Conservation (phyloP, 2,888 invertebrate genomes). For the Chesias legatella region DNA sequence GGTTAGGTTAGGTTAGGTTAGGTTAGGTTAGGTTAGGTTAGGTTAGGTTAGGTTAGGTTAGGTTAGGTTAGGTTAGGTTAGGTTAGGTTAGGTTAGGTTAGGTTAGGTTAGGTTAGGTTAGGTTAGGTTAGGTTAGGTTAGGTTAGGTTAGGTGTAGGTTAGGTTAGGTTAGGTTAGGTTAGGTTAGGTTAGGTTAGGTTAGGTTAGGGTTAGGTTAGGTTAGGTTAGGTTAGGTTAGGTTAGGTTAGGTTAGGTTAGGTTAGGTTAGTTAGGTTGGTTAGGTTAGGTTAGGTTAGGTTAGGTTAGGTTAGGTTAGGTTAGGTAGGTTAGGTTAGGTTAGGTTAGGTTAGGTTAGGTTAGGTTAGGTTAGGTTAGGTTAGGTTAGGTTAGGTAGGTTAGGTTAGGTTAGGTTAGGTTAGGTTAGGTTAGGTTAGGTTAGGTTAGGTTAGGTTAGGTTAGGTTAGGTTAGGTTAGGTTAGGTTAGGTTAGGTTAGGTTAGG, state of each 20-base stretch:
- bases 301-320: conserved; percentile 9
- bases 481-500: conserved; percentile 1
- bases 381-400: conserved; percentile 8
- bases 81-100: conserved; percentile 15
- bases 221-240: conserved; percentile 11
- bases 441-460: conserved; percentile 5
- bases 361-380: conserved; percentile 3
- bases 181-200: conserved; percentile 12
- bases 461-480: conserved; percentile 5
- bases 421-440: conserved; percentile 9
- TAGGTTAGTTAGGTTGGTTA: conserved; percentile 10
- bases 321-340: conserved; percentile 9
- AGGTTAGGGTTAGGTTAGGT: conserved; percentile 12
- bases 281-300: conserved; percentile 6
- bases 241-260: conserved; percentile 10
- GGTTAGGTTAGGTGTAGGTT: conserved; percentile 13
- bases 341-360: conserved; percentile 3
- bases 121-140: conserved; percentile 11
- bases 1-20: conserved; percentile 7
- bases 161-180: conserved; percentile 12
- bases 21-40: conserved; percentile 10
- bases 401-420: conserved; percentile 9
- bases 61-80: conserved; percentile 13
- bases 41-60: conserved; percentile 14
- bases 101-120: conserved; percentile 12